Evolutionary conservation across 1,140 invertebrate genomes (phyloP), one percentile per base, ranked within the genome.

Genomic region (Nomia melanderi): DNA sequence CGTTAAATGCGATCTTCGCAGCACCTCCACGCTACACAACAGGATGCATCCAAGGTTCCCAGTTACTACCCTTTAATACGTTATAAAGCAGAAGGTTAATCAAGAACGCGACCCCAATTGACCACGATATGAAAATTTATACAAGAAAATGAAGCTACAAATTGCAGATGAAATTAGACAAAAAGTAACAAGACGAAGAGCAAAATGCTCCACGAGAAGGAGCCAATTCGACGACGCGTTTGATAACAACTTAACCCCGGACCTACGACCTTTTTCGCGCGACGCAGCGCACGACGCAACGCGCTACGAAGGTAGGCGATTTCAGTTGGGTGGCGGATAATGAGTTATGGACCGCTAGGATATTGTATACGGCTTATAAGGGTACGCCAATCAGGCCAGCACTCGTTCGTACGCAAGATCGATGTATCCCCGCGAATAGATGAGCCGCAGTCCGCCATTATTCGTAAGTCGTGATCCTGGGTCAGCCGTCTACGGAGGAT

Each of bases 401-500:
- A 36, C n/a, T 25, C 36, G 44, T 57, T 31, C 63, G 31, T 29
- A 41, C 56, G 44, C n/a, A 67, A 81, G 80, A 86, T 85, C 79
- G 84, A 83, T 85, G 80, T 57, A 79, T 73, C 79, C 50, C 9
- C 54, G 57, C 39, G 62, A 65, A 84, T 85, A 76, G 75, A 76
- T 59, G 71, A 85, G 36, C 65, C 44, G 60, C 47, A 20, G 39
- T 72, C 56, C 41, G 65, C 67, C 82, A 79, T 85, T 85, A 85
- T 85, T 85, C 83, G 78, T 63, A 47, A 85, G 72, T 82, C 83
- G 78, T 85, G 83, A 81, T 77, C 78, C 78, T 63, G 64, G 77
- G 78, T 84, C 78, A 78, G 82, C 57, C 63, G 63, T 25, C 59
- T 80, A 67, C 57, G 50, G 66, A 27, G 56, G 47, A 56, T 47